These are phyloP conservation scores for Zosterops borbonicus DNA, from an alignment of 2,113 vertebrate genomes.

Conservation along the genomic window DNA sequence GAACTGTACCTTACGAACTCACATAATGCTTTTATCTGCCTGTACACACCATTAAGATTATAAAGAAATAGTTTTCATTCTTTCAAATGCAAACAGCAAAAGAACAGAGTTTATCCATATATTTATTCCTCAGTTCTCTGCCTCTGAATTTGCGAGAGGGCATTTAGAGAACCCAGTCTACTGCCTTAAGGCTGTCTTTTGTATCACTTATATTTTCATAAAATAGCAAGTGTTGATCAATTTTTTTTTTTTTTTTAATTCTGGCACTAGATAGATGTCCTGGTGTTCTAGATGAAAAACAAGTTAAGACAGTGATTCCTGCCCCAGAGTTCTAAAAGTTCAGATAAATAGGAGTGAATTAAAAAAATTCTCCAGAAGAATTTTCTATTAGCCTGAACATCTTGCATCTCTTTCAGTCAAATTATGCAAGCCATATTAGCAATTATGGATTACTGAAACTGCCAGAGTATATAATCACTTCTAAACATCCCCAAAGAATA, in stretches of 20 bases:
- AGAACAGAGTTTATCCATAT: neutral
- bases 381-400: neutral
- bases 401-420: neutral
- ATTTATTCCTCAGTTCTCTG: neutral
- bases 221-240: neutral
- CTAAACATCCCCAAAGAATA: neutral
- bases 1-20: neutral
- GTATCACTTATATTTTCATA: neutral
- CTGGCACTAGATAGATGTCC: neutral
- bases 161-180: neutral
- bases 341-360: neutral
- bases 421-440: neutral
- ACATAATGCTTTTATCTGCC: neutral
- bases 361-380: neutral
- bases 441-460: neutral
- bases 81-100: neutral
- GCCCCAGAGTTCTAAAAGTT: neutral
- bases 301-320: neutral
- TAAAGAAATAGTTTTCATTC: neutral
- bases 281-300: neutral
- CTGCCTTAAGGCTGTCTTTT: neutral
- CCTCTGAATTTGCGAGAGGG: neutral
- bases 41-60: neutral
- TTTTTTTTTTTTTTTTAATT: neutral
- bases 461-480: neutral